Evolutionary conservation across 2,888 invertebrate species (phyloP), one percentile per base, ranked within the genome.

Genomic region (Agrochola lychnidis): DNA sequence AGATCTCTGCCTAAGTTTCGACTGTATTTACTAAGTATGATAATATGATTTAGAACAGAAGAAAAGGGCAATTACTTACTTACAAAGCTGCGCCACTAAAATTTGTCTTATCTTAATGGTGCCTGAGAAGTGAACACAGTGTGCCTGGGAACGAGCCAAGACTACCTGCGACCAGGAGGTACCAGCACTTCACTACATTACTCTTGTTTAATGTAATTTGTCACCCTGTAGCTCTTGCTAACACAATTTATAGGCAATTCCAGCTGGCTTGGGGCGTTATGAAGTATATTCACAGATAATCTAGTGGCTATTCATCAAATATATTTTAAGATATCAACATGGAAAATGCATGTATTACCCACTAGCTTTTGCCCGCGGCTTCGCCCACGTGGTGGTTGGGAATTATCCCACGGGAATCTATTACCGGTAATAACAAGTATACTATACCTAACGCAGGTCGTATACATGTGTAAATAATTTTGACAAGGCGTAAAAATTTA

Each of bases 141-240:
- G 7, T 71, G 4, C 72, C 42, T 78, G 59, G 72, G 51, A 57
- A 6, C 14, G 22, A 42, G 71, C 66, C 71, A 73, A 72, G 7
- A 42, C n/a, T 9, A 80, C 12, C 45, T 61, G 75, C 9, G 57
- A 72, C 42, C 56, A 56, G 0, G 51, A 78, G 36, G 42, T 12
- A 56, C 56, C 30, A 42, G 57, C 51, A 59, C 59, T 57, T 25
- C 59, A 57, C 72, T 61, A 70, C 59, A 76, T 80, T n/a, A 76
- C 40, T 83, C 76, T 76, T 76, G 72, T 73, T 70, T 59, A 68
- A 70, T 80, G 76, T 80, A 80, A 80, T 83, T 80, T 75, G 83
- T 84, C 73, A 68, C 57, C 56, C 36, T 30, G 40, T 56, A 64
- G 67, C 36, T 73, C 63, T 76, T 30, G 45, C 40, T 56, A 30